Percentiles rank a stretch among this genome's conserved stretches.
These are phyloP conservation scores for Trichonephila clavipes DNA, from an alignment of 1,140 invertebrate genomes.

Conservation along the genomic window DNA sequence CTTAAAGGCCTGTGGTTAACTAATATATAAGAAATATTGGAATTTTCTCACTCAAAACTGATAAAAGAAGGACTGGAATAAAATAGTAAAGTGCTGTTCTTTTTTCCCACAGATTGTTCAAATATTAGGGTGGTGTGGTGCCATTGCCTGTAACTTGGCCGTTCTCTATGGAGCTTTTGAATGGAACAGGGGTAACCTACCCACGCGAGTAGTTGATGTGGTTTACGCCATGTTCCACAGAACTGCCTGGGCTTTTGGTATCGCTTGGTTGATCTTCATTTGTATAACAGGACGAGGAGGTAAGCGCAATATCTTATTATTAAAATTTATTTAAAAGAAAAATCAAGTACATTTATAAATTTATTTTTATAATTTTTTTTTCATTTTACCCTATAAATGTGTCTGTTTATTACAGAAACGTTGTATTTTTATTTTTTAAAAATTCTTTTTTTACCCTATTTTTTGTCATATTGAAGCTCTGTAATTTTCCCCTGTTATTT, in stretches of 20 bases:
- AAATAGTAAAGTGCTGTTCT: no score
- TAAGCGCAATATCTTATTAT: not conserved
- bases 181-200: conserved; percentile 75
- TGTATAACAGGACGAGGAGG: conserved; percentile 77
- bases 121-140: conserved; percentile 66
- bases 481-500: no score
- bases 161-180: conserved; percentile 71
- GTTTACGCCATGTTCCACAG: conserved; percentile 78
- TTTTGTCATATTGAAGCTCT: no score
- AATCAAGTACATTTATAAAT: no score
- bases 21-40: no score
- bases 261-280: conserved; percentile 75
- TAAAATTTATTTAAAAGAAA: not conserved
- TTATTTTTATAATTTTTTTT: not conserved
- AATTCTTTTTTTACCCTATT: no score
- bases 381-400: not conserved
- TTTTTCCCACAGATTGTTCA: conserved; percentile 5
- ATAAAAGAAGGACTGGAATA: no score
- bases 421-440: not conserved
- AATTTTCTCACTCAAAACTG: no score
- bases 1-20: no score
- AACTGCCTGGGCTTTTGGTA: conserved; percentile 78
- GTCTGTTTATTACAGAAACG: not conserved
- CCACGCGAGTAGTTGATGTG: conserved; percentile 67
- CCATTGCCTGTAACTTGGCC: conserved; percentile 61